Evolutionary conservation across 2,113 vertebrate species (phyloP), one percentile per base, ranked within the genome.

Genomic region (Diglossa brunneiventris): DNA sequence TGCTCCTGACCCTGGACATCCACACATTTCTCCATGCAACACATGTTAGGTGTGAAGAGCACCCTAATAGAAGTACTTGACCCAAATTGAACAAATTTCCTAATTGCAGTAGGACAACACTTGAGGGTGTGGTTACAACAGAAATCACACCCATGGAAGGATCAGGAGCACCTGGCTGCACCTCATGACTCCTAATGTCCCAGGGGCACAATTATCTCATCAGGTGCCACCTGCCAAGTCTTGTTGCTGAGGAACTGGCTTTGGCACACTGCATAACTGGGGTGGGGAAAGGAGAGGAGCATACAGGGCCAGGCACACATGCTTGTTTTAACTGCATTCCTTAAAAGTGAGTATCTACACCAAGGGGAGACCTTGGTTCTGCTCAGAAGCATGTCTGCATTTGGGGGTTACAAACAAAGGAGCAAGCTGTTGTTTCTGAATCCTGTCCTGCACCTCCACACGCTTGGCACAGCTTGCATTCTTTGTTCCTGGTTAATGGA

Each of bases 181-280:
- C 67, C 83, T 89, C 74, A 76, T 95, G 67, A 74, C 78, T 94
- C 87, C 78, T 19, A 28, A 78, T 82, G 82, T 58, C 96, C 89
- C 64, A 59, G 53, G 67, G 96, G 75, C 78, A 90, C 21, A 68
- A 94, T 95, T 96, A 94, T 94, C 84, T 97, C 96, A 95, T 85
- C 83, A 80, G 87, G 31, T 90, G 83, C 66, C 95, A 92, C 87
- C 75, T 96, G 96, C 93, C 93, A 95, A 95, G 66, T 59, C 95
- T 90, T 97, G 92, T 91, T 95, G 94, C 89, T 77, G 91, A 92
- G 90, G 47, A 56, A 50, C 90, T 83, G 67, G 59, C 92, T 83
- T 62, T 90, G 78, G 84, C 62, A 91, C 1, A 3, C 61, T 27
- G 58, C 4, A 7, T 4, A 26, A 67, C 11, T 79, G 24, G n/a